A percentile compares a stretch with the other conserved stretches of the same genome.
Evolutionary conservation across 2,888 invertebrate genomes (phyloP).

Genomic region (Melipona bicolor): DNA sequence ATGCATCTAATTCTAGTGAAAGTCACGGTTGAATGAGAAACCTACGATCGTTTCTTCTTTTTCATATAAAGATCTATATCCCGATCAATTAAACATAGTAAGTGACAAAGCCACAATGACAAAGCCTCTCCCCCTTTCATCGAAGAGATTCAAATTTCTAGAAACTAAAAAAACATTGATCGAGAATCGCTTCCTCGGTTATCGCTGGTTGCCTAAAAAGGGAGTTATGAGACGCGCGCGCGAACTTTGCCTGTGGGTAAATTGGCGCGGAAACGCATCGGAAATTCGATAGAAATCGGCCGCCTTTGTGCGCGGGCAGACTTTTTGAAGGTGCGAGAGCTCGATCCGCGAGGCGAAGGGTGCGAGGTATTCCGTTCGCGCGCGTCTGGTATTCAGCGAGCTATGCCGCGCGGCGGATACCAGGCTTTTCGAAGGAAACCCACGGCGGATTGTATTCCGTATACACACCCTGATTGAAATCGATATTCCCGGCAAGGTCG

Average conservation of each 20-base stretch:
- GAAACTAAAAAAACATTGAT: too few species aligned
- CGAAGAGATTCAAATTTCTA: too few species aligned
- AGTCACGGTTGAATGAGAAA: too few species aligned
- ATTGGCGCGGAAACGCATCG: conserved; percentile 30
- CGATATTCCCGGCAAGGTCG: conserved; percentile 78
- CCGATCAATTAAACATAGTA: too few species aligned
- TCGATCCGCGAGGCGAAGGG: conserved; percentile 31
- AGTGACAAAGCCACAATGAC: too few species aligned
- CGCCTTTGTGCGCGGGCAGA: conserved; percentile 16
- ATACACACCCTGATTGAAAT: conserved; percentile 77
- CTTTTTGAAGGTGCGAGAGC: conserved; percentile 38
- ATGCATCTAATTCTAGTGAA: too few species aligned
- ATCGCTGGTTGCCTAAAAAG: background rate
- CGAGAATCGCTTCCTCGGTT: background rate
- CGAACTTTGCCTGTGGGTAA: conserved; percentile 19
- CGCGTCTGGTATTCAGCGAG: conserved; percentile 40
- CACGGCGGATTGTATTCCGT: conserved; percentile 76
- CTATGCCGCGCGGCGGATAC: conserved; percentile 14
- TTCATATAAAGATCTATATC: too few species aligned
- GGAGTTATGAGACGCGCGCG: background rate
- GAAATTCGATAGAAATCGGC: conserved; percentile 43
- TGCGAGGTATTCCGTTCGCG: conserved; percentile 44
- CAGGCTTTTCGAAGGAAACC: conserved; percentile 67
- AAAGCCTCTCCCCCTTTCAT: too few species aligned
- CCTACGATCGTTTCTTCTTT: too few species aligned